Base-by-base conservation (phyloP, 2,888 invertebrate genomes). In the Colostygia pectinataria region DNA sequence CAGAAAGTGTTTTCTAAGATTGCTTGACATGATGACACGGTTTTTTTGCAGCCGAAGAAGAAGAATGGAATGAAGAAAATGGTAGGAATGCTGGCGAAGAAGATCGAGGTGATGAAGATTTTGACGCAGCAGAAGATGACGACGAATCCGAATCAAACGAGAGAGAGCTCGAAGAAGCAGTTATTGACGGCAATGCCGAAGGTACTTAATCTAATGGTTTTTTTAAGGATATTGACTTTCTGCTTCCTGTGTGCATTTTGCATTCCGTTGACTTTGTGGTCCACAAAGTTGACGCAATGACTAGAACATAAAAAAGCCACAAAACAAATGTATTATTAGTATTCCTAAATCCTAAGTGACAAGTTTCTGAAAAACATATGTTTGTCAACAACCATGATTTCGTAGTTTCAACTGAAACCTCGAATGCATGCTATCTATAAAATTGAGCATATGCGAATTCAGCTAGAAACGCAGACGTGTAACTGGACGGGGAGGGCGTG, bases 11-110 rank as follows among this genome's bases (percentile, higher is more conserved):
- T n/a, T n/a, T n/a, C n/a, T n/a, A n/a, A n/a, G n/a, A n/a, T n/a
- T n/a, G n/a, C n/a, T n/a, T n/a, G n/a, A n/a, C n/a, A n/a, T n/a
- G n/a, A n/a, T n/a, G n/a, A n/a, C n/a, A n/a, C n/a, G n/a, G n/a
- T 18, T 18, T 32, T 6, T 43, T 42, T 65, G 13, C 66, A 88
- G 87, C 84, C 38, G 90, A 86, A 55, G 90, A 90, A 58, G 90
- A 90, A 34, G 89, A 84, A 55, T 89, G 87, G 89, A 73, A 66
- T 42, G 83, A 81, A 43, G 76, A 74, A 25, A 61, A 59, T 33
- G 62, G 59, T 4, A 37, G 23, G 24, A 45, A 40, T 41, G 63
- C 55, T 1, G 58, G 52, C 3, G 66, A 63, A 9, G 69, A 73
- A 48, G 59, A 65, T 33, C 53, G 45, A 38, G 56, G 59, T 12